Evolutionary conservation across 2,113 vertebrate genomes (phyloP), one percentile per base, ranked within the genome.

Genomic region (Pituophis catenifer): DNA sequence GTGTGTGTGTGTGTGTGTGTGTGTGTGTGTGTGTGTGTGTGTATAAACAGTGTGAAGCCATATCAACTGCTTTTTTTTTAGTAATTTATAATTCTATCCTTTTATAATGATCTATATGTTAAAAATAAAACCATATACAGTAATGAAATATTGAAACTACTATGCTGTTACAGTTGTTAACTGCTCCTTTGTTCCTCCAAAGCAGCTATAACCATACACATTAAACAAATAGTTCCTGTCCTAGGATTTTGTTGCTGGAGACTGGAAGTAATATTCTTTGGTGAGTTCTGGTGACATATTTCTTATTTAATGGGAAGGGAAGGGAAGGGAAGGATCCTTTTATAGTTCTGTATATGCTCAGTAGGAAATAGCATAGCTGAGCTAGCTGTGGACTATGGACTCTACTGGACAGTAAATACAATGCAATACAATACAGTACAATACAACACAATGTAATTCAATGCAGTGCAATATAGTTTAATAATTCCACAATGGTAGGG

Each of bases 181-280:
- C 50, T 88, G 85, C 3, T n/a, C 85, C 59, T 91, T 91, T 59
- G 81, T 91, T 91, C 55, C 44, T 87, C 54, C 38, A 91, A 58
- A 91, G 48, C 26, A 52, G 17, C 91, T 92, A 59, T 85, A 88
- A 92, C 8, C 57, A 88, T 33, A 52, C 53, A 92, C 57, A 92
- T 88, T 29, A 92, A 87, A 86, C 53, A 86, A 58, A 15, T 50
- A 54, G n/a, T 86, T 91, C 26, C 86, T 58, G 75, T 50, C 23
- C 53, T 54, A 91, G 57, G 54, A 44, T 38, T 92, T 87, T 62
- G 57, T 87, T 62, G 50, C 48, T 88, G 15, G 81, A n/a, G 26
- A 53, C 15, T 62, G 4, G 86, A 85, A 86, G 44, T 86, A n/a
- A 53, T 88, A 24, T 92, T 92, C 9, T 87, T n/a, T 92, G 91